Evolutionary conservation across 2,797 vertebrate species (phyloP), one percentile per base, ranked within the genome.

Genomic region (Falco concolor): DNA sequence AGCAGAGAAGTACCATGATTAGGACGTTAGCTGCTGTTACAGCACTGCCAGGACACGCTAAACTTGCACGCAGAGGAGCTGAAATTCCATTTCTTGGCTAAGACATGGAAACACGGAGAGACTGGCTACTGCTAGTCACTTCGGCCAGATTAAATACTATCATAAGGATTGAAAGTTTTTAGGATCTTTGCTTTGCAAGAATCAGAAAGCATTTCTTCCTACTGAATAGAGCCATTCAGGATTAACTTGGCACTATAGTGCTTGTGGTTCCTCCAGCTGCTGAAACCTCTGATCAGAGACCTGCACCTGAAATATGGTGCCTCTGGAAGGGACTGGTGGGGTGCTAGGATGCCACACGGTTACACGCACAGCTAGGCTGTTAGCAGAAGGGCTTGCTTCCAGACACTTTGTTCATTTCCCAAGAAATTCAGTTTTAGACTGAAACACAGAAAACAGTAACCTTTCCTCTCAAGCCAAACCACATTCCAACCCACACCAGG

Each of bases 231-330:
- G 87, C 74, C 86, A 92, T 81, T 92, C 84, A 78, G 38, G 82
- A 97, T 91, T 91, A 95, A 96, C 70, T 61, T 69, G 90, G 80
- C 85, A 74, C 87, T 87, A 94, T 56, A 96, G 80, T 12, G 27
- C 86, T 93, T 94, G 86, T 90, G 96, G 95, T 85, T 94, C 88
- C 67, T 96, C 86, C 93, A 96, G 92, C 83, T 96, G 94, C 78
- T 45, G 47, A 87, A 91, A 92, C 86, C 89, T 95, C 91, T 83
- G 65, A 44, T 21, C 53, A n/a, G 59, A 42, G 73, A n/a, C n/a
- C 44, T 21, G 76, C 44, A 52, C 9, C 2, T 32, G 54, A 59
- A 57, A 73, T 3, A 52, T 1, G 6, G 49, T 23, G 68, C 70
- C 36, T 13, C 59, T 49, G 57, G 77, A 69, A 79, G 40, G 16